Conservation (phyloP, 2,888 invertebrate species). For the Tenthredo scrophulariae region DNA sequence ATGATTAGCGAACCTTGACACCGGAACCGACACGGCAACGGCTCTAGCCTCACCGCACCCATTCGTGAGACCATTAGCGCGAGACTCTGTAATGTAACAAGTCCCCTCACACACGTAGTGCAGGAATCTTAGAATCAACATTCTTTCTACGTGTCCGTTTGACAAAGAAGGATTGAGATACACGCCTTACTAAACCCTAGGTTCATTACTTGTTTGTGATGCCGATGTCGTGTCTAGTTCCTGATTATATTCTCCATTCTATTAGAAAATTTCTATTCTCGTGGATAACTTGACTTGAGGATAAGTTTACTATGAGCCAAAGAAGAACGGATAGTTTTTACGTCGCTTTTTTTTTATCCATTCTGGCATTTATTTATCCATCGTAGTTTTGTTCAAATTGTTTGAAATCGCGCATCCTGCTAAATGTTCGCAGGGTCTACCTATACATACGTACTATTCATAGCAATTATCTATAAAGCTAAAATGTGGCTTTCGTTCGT, state of each 20-base stretch:
- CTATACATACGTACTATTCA: background rate
- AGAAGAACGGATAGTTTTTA: background rate
- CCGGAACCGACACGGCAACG: conserved; percentile 39
- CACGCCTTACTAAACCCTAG: background rate
- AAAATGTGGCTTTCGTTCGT: background rate
- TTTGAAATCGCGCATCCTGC: background rate
- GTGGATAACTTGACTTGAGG: background rate
- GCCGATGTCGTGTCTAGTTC: conserved; percentile 34
- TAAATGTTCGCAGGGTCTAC: background rate
- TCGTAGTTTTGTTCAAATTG: background rate
- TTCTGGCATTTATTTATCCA: background rate
- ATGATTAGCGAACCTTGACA: conserved; percentile 15
- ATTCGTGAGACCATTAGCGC: conserved; percentile 33
- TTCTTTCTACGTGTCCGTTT: conserved; percentile 26
- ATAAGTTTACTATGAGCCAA: background rate
- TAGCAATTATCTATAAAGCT: background rate
- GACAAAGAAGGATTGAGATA: conserved; percentile 31
- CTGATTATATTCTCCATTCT: conserved; percentile 29
- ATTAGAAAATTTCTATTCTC: conserved; percentile 38
- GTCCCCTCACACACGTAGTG: background rate
- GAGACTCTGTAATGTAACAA: conserved; percentile 31
- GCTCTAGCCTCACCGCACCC: conserved; percentile 30
- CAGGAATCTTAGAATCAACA: conserved; percentile 37
- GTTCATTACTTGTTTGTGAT: conserved; percentile 11
- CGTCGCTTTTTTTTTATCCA: background rate